Percentiles rank a stretch among this genome's conserved stretches.
phyloP scores from a whole-genome alignment of 2,797 vertebrate genomes.

The Jordanella pulchra region DNA sequence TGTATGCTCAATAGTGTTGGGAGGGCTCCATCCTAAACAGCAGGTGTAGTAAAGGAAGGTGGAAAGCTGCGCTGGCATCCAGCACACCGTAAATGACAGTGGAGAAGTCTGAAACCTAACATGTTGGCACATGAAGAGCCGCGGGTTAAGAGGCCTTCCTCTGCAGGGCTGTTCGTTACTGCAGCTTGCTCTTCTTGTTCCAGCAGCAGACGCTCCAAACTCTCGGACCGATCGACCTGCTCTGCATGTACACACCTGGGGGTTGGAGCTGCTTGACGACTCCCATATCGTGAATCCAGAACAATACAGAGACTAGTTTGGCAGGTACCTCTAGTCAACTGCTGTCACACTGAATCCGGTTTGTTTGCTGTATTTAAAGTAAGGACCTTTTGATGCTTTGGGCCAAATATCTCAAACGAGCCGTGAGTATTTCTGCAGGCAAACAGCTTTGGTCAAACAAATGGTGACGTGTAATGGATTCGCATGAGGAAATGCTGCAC shows the following conservation, averaged over 20 bases:
- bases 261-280: constrained; percentile 3
- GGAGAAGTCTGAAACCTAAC: constrained; percentile 18
- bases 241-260: constrained; percentile 29
- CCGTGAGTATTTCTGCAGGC: neutral
- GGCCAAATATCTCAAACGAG: neutral
- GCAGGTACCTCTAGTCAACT: neutral
- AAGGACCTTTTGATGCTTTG: neutral
- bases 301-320: constrained; percentile 14
- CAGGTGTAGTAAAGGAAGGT: constrained; percentile 22
- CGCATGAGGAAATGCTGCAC: constrained; percentile 27
- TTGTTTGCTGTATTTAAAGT: neutral
- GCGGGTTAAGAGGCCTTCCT: neutral
- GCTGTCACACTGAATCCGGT: constrained; percentile 1
- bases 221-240: constrained; percentile 37
- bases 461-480: constrained; percentile 9
- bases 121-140: constrained; percentile 34
- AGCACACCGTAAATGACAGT: constrained; percentile 28
- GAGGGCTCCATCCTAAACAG: constrained; percentile 11
- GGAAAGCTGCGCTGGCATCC: constrained; percentile 32
- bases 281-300: neutral
- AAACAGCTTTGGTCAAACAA: constrained; percentile 14
- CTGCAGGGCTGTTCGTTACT: constrained; percentile 11
- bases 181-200: constrained; percentile 27
- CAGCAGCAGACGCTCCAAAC: constrained; percentile 11
- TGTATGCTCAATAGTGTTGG: neutral